A percentile compares a stretch with the other conserved stretches of the same genome.
Evolutionary conservation across 2,797 vertebrate genomes (phyloP).

Genomic region (Lophius americanus): DNA sequence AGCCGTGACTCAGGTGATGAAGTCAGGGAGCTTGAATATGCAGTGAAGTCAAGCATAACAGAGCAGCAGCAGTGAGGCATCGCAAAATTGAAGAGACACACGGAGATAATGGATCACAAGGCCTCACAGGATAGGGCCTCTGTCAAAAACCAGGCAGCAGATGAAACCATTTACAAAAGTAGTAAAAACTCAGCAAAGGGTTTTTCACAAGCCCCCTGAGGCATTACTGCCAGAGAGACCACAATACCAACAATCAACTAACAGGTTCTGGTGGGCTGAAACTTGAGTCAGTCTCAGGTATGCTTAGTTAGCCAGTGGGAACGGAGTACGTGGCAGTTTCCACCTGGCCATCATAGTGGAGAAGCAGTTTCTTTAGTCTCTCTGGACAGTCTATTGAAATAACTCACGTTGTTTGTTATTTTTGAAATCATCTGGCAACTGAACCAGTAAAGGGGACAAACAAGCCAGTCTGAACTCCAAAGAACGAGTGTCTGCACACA

Average conservation of each 20-base stretch:
- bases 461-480: slow-evolving; percentile 34
- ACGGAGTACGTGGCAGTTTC: slow-evolving; percentile 35
- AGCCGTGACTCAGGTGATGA: neutral
- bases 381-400: slow-evolving; percentile 50
- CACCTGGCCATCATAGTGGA: slow-evolving; percentile 49
- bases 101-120: slow-evolving; percentile 21
- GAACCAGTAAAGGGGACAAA: slow-evolving; percentile 34
- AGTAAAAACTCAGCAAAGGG: neutral
- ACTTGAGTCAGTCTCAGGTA: slow-evolving; percentile 53
- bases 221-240: slow-evolving; percentile 7
- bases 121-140: neutral
- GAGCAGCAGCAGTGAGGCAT: slow-evolving; percentile 12
- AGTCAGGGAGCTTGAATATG: neutral
- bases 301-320: slow-evolving; percentile 19
- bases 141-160: neutral
- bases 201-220: neutral
- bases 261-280: slow-evolving; percentile 53
- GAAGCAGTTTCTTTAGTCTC: slow-evolving; percentile 42
- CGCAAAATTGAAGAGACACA: slow-evolving; percentile 9
- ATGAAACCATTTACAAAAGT: neutral
- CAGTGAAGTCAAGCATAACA: slow-evolving; percentile 33
- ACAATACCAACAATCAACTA: slow-evolving; percentile 2
- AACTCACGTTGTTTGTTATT: slow-evolving; percentile 40
- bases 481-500: slow-evolving; percentile 40
- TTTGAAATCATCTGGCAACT: slow-evolving; percentile 27